Evolutionary conservation across 2,113 vertebrate genomes (phyloP), one percentile per base, ranked within the genome.

Genomic region (Oenanthe melanoleuca): DNA sequence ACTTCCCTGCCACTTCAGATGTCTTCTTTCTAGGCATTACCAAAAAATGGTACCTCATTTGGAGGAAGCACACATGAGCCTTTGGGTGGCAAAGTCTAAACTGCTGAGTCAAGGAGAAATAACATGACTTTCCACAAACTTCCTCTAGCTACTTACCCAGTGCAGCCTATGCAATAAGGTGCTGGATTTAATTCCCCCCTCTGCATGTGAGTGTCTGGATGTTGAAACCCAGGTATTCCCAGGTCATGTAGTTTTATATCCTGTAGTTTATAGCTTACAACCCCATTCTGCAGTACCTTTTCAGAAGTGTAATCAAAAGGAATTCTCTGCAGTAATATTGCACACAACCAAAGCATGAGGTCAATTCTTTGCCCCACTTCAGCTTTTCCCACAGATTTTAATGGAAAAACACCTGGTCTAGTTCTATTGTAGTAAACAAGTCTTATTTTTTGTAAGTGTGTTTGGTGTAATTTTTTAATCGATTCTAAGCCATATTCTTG

Each of bases 101-200:
- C 5, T 25, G 20, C 10, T 45, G 40, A 49, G 31, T 60, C 55
- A 63, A 3, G 6, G 17, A 63, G 34, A 94, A 82, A 59, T 40
- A 56, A 38, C 5, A 18, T 13, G 7, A 19, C 6, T 40, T 77
- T 57, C 25, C 42, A 77, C 21, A 84, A 21, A 28, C 6, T 38
- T 89, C 20, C 8, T 34, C 11, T 19, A 18, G 19, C 34, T 40
- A 40, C 11, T 73, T 42, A 18, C 12, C 33, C 29, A 24, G 18
- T 23, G 8, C 6, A 59, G 29, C 14, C 34, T 29, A 8, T 5
- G 55, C 26, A 50, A 5, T 40, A 63, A 73, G 28, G 11, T 40
- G 31, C 42, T 42, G 59, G 15, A 40, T 73, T 7, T 4, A 83
- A 49, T 61, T 4, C 10, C 2, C 1, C 0, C 9, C 3, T 31